Base-by-base conservation (phyloP, 2,113 vertebrate genomes). In the Sphaerodactylus townsendi region DNA sequence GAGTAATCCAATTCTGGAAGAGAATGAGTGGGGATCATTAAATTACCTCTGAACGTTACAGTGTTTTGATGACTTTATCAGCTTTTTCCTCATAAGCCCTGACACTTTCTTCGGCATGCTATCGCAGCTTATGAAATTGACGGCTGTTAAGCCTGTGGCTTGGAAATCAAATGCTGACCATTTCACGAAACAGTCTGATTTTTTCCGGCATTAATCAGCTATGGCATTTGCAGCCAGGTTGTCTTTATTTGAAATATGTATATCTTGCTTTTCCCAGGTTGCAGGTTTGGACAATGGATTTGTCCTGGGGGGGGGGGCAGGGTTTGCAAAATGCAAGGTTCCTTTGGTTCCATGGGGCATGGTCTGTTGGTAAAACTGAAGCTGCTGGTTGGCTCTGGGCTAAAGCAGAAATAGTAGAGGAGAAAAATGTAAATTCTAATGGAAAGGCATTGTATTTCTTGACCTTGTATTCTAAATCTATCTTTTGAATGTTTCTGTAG, bases 11-110 rank as follows among this genome's bases (percentile, higher is more conserved):
- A 1, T 62, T 79, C 81, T 59, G 77, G 83, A 53, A 53, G 86
- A 85, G 72, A 70, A 84, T 88, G 69, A 84, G 72, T 88, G 64
- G 74, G 78, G 85, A 86, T 93, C 77, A 86, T 92, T 89, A 84
- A 1, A 87, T 91, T 93, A 90, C 59, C 87, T 75, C 70, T 62
- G 66, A 79, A 65, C 39, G 69, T 85, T 92, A 81, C 72, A 80
- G 44, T 35, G 50, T 66, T 71, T 6, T 30, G 3, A 80, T 83
- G 23, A 37, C 53, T 89, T 83, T 84, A 72, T 75, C 88, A 82
- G 33, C 28, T 85, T 85, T n/a, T 92, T 79, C 79, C 86, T 87
- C 35, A 86, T 80, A 87, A 14, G 17, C 44, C 73, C 37, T 84
- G 76, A 86, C 68, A 68, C 6, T 81, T 74, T 68, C 9, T 72